Evolutionary conservation across 1,140 invertebrate genomes (phyloP), one percentile per base, ranked within the genome.

Genomic region (Brachionus paranguensis): DNA sequence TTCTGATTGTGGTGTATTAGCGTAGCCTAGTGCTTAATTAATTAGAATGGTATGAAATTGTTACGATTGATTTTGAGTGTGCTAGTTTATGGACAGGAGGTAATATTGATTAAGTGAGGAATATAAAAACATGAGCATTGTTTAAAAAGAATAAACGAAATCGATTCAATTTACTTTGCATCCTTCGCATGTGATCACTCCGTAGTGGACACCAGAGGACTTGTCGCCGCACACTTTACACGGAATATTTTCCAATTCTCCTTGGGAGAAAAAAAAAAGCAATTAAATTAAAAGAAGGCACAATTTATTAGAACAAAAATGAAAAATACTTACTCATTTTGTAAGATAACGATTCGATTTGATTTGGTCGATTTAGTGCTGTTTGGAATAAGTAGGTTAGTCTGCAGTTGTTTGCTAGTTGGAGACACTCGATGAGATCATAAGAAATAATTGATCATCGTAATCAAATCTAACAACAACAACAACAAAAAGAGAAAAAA

Each of bases 191-290:
- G 90, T 89, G 83, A 91, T 87, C 6, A 91, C 90, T 27, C 90
- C 90, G 86, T 91, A 91, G 83, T 91, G 90, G 50, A 91, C 89
- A 11, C 90, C 90, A 27, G 90, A 91, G 3, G 90, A 90, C 85
- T 90, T 89, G 85, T 91, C 90, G 3, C 90, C 81, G 64, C 83
- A 84, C 6, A 84, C 83, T 84, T 84, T 84, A 47, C 83, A 84
- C 5, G 83, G 83, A 33, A 84, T 84, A 64, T 76, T 84, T 24
- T 76, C 68, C 20, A 84, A 50, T 65, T 84, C 83, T 60, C 81
- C 65, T 72, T 29, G 10, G 14, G 10, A n/a, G 6, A 20, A 43
- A 70, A 47, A 50, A 50, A 50, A 76, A 72, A 24, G 6, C 20
- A 14, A 14, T 43, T 37, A 37, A 37, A 17, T 24, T 37, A 29